phyloP scores from a whole-genome alignment of 2,797 vertebrate genomes.

The Platyrinchus mystaceus region DNA sequence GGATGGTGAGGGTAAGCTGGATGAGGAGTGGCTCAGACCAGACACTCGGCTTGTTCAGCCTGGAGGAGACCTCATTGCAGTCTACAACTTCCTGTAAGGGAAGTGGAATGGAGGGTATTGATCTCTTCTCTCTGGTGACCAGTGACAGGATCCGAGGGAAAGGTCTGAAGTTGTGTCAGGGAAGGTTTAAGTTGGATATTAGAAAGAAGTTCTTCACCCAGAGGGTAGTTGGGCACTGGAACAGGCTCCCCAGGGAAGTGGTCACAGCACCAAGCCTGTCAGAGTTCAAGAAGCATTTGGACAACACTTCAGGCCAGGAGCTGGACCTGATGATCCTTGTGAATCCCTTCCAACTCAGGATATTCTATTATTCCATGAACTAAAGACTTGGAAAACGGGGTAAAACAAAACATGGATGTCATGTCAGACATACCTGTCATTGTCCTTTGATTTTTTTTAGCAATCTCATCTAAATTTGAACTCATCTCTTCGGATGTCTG shows the following conservation, averaged over 20 bases:
- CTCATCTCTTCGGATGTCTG: neutral
- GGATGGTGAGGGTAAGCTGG: rapidly evolving
- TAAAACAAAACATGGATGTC: neutral
- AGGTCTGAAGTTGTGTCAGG: neutral
- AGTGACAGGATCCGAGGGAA: neutral
- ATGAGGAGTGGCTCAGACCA: neutral
- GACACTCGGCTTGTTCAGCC: neutral
- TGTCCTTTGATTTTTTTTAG: neutral
- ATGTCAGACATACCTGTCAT: neutral
- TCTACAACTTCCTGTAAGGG: neutral
- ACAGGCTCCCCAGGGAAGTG: neutral
- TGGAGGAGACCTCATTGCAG: neutral
- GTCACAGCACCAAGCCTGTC: neutral
- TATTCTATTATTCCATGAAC: neutral
- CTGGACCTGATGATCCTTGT: neutral
- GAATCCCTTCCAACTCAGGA: neutral
- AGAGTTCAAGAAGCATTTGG: neutral
- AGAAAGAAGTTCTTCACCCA: neutral
- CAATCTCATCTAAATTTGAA: neutral
- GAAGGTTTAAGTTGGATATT: neutral
- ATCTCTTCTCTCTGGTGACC: neutral
- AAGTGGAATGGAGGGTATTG: neutral
- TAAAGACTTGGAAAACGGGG: neutral
- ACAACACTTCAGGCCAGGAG: neutral
- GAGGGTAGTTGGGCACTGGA: neutral